These are phyloP conservation scores for Danio aesculapii DNA, from an alignment of 2,797 vertebrate genomes.

Conservation along the genomic window DNA sequence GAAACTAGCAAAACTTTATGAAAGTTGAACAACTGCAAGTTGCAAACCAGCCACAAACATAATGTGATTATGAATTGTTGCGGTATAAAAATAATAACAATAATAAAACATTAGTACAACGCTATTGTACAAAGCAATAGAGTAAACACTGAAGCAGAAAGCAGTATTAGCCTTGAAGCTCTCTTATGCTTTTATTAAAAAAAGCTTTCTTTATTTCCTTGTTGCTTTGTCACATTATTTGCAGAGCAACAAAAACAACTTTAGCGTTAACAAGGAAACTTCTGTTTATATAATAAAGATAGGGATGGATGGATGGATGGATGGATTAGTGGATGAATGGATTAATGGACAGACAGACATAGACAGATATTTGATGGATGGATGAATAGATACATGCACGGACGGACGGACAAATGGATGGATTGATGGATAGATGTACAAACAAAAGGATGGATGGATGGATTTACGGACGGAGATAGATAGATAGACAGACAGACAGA, in stretches of 20 bases:
- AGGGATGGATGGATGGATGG: too few species aligned
- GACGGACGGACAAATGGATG: too few species aligned
- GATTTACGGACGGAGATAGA: too few species aligned
- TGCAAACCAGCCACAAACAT: neutral
- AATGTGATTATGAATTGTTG: neutral
- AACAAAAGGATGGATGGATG: too few species aligned
- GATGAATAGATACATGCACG: too few species aligned
- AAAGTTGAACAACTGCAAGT: neutral
- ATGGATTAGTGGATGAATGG: too few species aligned
- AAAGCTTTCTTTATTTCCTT: neutral
- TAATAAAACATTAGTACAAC: neutral
- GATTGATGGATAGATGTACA: too few species aligned
- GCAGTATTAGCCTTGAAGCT: neutral
- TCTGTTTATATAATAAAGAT: too few species aligned
- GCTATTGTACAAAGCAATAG: neutral
- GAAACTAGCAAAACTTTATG: slow-evolving; percentile 9
- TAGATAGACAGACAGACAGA: too few species aligned
- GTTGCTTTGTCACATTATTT: neutral
- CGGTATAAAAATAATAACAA: neutral
- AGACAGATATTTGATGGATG: too few species aligned
- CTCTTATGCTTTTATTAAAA: neutral
- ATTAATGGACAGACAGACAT: too few species aligned
- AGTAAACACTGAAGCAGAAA: neutral
- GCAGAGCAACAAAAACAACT: neutral
- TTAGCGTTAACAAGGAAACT: neutral